phyloP scores from a whole-genome alignment of 1,140 invertebrate genomes.

The Charaxes varanes region DNA sequence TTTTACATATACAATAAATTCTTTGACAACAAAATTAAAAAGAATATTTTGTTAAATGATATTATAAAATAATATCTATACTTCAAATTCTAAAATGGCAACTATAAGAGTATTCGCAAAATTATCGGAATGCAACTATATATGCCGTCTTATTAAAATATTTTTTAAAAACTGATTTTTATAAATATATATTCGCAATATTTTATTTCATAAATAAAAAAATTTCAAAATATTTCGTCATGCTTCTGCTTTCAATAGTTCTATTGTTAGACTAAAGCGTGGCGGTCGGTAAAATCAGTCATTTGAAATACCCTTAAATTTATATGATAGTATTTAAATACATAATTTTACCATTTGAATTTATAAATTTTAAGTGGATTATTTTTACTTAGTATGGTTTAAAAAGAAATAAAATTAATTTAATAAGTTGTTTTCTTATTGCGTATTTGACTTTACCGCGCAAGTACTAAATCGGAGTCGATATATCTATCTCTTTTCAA shows the following conservation, averaged over 20 bases:
- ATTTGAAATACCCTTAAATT: slow-evolving; percentile 21
- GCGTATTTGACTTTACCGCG: slow-evolving; percentile 66
- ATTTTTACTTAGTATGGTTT: neutral
- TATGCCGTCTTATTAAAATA: neutral
- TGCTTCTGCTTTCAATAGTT: slow-evolving; percentile 22
- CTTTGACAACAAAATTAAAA: no score
- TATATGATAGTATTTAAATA: neutral
- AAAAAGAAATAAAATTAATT: slow-evolving; percentile 1
- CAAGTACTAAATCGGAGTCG: slow-evolving; percentile 55
- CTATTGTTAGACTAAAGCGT: slow-evolving; percentile 38
- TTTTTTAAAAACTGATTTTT: neutral
- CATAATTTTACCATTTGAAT: neutral
- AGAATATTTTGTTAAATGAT: no score
- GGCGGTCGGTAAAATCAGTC: slow-evolving; percentile 26
- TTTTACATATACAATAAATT: no score
- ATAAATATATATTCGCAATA: neutral
- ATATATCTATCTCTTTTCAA: slow-evolving; percentile 47
- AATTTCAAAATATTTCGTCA: slow-evolving; percentile 24
- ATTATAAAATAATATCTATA: no score
- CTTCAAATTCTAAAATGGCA: no score
- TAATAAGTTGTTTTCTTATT: slow-evolving; percentile 22
- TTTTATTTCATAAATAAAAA: slow-evolving; percentile 3
- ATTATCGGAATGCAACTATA: no score
- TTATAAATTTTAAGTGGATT: neutral
- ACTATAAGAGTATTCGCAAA: no score